Percentiles rank a stretch among this genome's conserved stretches.
Conservation (phyloP, 2,113 vertebrate genomes). For the Solenodon paradoxus region DNA sequence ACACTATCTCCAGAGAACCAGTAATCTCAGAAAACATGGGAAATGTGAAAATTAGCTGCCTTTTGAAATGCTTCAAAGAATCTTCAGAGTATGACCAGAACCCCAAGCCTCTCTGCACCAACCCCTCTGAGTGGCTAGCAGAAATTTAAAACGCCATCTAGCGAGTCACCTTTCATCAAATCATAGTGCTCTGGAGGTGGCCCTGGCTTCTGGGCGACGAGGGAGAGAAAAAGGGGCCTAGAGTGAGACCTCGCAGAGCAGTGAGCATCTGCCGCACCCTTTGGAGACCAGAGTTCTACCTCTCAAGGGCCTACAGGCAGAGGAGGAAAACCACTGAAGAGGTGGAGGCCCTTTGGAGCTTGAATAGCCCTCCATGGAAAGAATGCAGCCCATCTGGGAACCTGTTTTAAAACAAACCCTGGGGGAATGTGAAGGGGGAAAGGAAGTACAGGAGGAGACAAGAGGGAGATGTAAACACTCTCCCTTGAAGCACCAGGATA, state of each 20-base stretch:
- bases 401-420: not conserved
- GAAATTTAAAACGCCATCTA: not conserved
- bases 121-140: not conserved
- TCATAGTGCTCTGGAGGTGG: not conserved
- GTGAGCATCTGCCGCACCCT: not conserved
- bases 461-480: not conserved
- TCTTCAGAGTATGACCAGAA: not conserved
- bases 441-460: not conserved
- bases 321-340: not conserved
- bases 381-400: not conserved
- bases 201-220: not conserved
- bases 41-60: not conserved
- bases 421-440: not conserved
- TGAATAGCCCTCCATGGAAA: conserved; percentile 5
- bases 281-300: not conserved
- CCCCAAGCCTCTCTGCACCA: not conserved
- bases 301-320: not conserved
- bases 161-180: not conserved
- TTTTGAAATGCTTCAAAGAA: not conserved
- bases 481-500: not conserved
- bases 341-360: not conserved
- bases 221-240: not conserved
- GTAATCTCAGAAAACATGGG: not conserved
- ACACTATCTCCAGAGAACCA: not conserved
- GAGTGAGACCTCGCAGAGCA: not conserved